Evolutionary conservation across 2,113 vertebrate species (phyloP).

Genomic region (Chloropsis hardwickii): DNA sequence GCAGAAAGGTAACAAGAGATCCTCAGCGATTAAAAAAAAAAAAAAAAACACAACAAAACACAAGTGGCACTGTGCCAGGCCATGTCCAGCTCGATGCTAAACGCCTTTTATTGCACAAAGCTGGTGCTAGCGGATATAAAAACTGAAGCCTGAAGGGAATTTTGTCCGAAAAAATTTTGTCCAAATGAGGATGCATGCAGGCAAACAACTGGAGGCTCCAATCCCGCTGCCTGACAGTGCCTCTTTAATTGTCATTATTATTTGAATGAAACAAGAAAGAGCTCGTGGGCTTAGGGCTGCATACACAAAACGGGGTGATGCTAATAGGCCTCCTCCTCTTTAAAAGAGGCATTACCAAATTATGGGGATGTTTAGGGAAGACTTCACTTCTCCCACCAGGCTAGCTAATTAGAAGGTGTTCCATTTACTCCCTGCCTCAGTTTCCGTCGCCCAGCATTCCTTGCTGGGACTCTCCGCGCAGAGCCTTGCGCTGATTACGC

Average conservation of each 20-base stretch:
- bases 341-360: conserved; percentile 39
- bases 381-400: conserved; percentile 8
- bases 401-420: conserved; percentile 33
- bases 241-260: conserved; percentile 24
- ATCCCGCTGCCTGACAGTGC: conserved; percentile 1
- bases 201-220: conserved; percentile 56
- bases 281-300: conserved; percentile 33
- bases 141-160: conserved; percentile 55
- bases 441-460: background rate
- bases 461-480: background rate
- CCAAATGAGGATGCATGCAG: conserved; percentile 33
- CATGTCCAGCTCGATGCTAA: conserved; percentile 77
- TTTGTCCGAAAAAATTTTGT: conserved; percentile 33
- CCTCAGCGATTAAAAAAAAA: conserved; percentile 51
- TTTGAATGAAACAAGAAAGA: conserved; percentile 44
- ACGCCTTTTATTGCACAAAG: conserved; percentile 74
- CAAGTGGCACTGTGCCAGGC: conserved; percentile 77
- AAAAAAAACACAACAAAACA: background rate
- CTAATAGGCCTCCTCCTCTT: conserved; percentile 37
- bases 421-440: conserved; percentile 30
- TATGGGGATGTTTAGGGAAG: conserved; percentile 42
- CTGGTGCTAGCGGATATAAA: conserved; percentile 60
- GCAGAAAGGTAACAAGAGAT: conserved; percentile 69
- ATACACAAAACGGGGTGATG: background rate
- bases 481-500: background rate